Base-by-base conservation (phyloP, 2,113 vertebrate species). In the human region DNA sequence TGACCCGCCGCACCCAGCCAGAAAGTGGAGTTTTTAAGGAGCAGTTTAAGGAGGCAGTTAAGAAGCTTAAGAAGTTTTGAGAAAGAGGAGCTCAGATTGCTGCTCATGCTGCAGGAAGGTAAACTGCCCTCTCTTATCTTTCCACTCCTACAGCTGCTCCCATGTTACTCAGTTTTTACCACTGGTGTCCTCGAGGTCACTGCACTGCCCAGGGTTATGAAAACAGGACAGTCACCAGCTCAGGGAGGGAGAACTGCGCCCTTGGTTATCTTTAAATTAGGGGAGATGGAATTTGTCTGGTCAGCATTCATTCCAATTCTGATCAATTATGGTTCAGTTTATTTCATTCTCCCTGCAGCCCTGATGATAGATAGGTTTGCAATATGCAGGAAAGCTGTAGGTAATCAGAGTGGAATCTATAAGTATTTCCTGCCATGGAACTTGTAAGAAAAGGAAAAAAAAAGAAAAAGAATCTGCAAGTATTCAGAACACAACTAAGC, bases 241-340 rank as follows among this genome's bases (percentile, higher is more conserved):
- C 12, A 13, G 61, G 27, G 13, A 43, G 22, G 50, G 43, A 20
- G 27, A 85, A 16, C 61, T 1, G 0, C 0, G 0, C 45, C 75
- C 57, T 38, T 9, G 25, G 52, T 16, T 72, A 43, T 52, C 59
- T 79, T 68, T 57, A 80, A 84, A 78, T 1, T 22, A 72, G 64
- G 83, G 68, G 40, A 70, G 30, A 78, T 14, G 64, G 25, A 50
- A 86, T 75, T 78, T 52, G 9, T 94, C 7, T 59, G 11, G 30
- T 59, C 20, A 81, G 52, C 64, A 10, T 76, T 25, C 57, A 55
- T 5, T 10, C 5, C 17, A 30, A 22, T 59, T 48, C 72, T 32
- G 68, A 87, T 38, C 27, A 7, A 23, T 38, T 75, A 10, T 13
- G 38, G 38, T 64, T 95, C 48, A n/a, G 32, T 68, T 6, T 30